phyloP scores from a whole-genome alignment of 2,888 invertebrate genomes.

The Lutraria lutraria region DNA sequence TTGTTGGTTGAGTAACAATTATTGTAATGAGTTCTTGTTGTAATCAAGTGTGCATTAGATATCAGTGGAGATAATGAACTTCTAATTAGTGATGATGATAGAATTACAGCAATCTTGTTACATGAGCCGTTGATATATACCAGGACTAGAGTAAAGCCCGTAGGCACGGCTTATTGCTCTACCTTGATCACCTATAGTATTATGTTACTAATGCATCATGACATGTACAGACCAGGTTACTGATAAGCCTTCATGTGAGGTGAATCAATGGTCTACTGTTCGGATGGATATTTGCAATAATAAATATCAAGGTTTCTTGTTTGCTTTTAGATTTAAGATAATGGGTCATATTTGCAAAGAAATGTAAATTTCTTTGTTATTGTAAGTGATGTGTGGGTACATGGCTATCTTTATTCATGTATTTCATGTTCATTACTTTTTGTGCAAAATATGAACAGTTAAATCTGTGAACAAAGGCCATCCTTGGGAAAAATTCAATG shows the following conservation, averaged over 20 bases:
- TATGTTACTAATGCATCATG: slow-evolving; percentile 36
- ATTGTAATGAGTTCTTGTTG: slow-evolving; percentile 4
- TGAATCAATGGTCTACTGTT: slow-evolving; percentile 21
- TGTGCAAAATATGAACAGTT: no score
- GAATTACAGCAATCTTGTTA: background rate
- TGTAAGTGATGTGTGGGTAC: background rate
- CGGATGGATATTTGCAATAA: background rate
- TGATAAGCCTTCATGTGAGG: slow-evolving; percentile 37
- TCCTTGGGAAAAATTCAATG: no score
- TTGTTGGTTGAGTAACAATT: background rate
- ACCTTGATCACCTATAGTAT: slow-evolving; percentile 4
- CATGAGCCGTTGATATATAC: slow-evolving; percentile 5
- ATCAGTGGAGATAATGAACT: background rate
- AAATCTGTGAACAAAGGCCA: no score
- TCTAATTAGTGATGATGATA: slow-evolving; percentile 13
- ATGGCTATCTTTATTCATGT: no score
- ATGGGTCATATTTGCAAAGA: background rate
- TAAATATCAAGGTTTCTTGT: slow-evolving; percentile 12
- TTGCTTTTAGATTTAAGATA: background rate
- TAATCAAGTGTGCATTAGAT: background rate
- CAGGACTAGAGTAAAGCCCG: slow-evolving; percentile 1
- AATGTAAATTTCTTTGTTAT: background rate
- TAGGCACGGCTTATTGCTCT: background rate
- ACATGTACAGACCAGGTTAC: slow-evolving; percentile 38
- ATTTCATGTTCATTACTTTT: no score